Evolutionary conservation across 2,888 invertebrate genomes (phyloP).

Genomic region (Drosophila subquinaria): DNA sequence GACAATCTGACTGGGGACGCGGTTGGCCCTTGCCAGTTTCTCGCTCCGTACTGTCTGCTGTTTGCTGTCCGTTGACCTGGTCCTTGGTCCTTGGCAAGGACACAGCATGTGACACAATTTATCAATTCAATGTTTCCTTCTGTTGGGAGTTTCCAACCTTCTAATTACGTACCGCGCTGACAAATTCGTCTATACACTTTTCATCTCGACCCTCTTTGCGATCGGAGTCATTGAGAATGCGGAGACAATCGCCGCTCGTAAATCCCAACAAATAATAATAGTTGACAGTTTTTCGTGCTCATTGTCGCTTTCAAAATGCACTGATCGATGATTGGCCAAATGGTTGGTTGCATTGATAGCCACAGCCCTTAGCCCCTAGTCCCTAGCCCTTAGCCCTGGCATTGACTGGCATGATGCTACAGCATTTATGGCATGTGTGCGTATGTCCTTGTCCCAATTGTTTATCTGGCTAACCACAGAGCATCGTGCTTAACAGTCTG

Average conservation of each 20-base stretch:
- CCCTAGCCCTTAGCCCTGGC: background rate
- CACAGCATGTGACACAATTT: conserved; percentile 78
- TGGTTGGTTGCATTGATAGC: conserved; percentile 2
- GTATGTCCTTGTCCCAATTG: conserved; percentile 51
- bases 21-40: conserved; percentile 36
- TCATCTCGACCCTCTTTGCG: conserved; percentile 37
- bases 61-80: conserved; percentile 19
- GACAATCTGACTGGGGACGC: conserved; percentile 48
- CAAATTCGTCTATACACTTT: conserved; percentile 52
- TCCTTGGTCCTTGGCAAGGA: conserved; percentile 45
- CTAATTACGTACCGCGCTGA: conserved; percentile 69
- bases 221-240: conserved; percentile 21
- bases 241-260: conserved; percentile 53
- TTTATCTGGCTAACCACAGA: conserved; percentile 22
- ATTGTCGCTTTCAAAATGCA: conserved; percentile 42
- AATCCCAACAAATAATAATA: conserved; percentile 73
- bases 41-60: conserved; percentile 18
- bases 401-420: conserved; percentile 43
- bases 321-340: conserved; percentile 64
- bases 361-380: background rate
- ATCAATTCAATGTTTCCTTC: conserved; percentile 62
- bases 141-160: conserved; percentile 34
- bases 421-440: conserved; percentile 43
- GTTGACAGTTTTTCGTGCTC: conserved; percentile 68
- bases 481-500: conserved; percentile 2